phyloP scores from a whole-genome alignment of 2,888 invertebrate genomes.

The Scaeva pyrastri region DNA sequence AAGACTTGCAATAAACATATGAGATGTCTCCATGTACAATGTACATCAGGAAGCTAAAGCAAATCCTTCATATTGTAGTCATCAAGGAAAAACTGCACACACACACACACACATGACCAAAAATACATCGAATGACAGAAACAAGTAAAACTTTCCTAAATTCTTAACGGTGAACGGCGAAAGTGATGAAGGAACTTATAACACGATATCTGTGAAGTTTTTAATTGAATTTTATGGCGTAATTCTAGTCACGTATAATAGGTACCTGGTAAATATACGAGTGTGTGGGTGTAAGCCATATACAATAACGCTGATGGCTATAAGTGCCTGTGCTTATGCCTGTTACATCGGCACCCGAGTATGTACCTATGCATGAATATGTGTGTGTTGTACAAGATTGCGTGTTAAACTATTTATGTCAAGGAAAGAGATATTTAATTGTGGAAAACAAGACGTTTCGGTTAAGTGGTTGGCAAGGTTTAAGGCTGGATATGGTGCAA shows the following conservation, averaged over 20 bases:
- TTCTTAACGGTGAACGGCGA: background rate
- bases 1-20: too few species aligned
- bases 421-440: conserved; percentile 32
- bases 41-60: background rate
- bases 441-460: conserved; percentile 36
- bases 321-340: conserved; percentile 50
- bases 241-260: conserved; percentile 59
- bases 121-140: background rate
- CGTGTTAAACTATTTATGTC: conserved; percentile 58
- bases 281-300: background rate
- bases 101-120: too few species aligned
- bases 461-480: conserved; percentile 54
- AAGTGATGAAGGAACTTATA: conserved; percentile 44
- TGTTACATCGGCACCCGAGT: too few species aligned
- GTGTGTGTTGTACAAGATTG: conserved; percentile 57
- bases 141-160: background rate
- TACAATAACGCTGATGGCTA: conserved; percentile 17
- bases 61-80: conserved; percentile 10
- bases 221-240: conserved; percentile 73
- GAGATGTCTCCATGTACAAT: too few species aligned
- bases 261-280: too few species aligned
- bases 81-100: too few species aligned
- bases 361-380: too few species aligned
- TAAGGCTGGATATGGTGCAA: conserved; percentile 20
- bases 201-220: conserved; percentile 69